phyloP scores from a whole-genome alignment of 2,888 invertebrate genomes.

The Amphimallon solstitiale region DNA sequence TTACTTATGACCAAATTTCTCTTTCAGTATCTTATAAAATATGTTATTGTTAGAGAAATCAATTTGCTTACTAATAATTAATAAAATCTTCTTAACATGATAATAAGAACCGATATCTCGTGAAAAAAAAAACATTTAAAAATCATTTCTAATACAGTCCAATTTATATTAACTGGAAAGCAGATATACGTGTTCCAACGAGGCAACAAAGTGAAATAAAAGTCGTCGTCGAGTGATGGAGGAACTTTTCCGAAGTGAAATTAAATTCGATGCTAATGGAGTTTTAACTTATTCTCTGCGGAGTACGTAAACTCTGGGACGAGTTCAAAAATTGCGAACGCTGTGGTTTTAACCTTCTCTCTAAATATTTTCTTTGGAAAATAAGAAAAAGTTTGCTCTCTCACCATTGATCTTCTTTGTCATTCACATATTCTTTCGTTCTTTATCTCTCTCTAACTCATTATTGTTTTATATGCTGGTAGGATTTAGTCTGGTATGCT shows the following conservation, averaged over 20 bases:
- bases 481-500: too few relatives aligned
- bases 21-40: too few relatives aligned
- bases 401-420: too few relatives aligned
- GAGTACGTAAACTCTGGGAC: slow-evolving; percentile 20
- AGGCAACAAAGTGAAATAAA: background rate
- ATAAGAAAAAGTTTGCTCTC: too few relatives aligned
- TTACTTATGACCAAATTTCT: too few relatives aligned
- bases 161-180: slow-evolving; percentile 4
- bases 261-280: slow-evolving; percentile 33
- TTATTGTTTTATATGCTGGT: too few relatives aligned
- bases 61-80: too few relatives aligned
- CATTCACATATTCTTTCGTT: too few relatives aligned
- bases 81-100: too few relatives aligned
- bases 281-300: slow-evolving; percentile 20
- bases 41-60: too few relatives aligned
- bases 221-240: background rate
- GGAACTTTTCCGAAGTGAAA: slow-evolving; percentile 22
- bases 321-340: slow-evolving; percentile 10
- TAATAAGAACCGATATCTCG: background rate
- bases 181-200: too few relatives aligned
- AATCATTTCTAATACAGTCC: slow-evolving; percentile 13
- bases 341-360: slow-evolving; percentile 18
- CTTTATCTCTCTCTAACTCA: too few relatives aligned
- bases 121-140: slow-evolving; percentile 2
- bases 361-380: slow-evolving; percentile 18